Conservation (phyloP, 2,888 invertebrate genomes). For the Xestia ashworthii region DNA sequence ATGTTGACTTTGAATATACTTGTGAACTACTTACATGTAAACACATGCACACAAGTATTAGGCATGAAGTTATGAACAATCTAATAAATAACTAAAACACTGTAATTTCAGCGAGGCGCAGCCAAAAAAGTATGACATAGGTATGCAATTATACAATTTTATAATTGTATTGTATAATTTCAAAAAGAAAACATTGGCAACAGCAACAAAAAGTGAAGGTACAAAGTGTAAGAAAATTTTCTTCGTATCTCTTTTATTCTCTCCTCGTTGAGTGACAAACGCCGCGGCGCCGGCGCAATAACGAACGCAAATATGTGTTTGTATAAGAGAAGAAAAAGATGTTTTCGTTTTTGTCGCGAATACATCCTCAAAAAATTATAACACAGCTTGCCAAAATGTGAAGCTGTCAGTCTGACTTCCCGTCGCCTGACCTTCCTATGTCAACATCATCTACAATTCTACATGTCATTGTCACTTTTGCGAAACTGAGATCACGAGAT, state of each 20-base stretch:
- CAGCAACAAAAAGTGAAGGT: slow-evolving; percentile 5
- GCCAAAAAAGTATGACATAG: neutral
- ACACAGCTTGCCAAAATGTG: slow-evolving; percentile 51
- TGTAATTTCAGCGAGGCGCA: neutral
- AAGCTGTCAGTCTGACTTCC: slow-evolving; percentile 32
- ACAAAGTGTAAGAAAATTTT: slow-evolving; percentile 15
- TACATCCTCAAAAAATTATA: slow-evolving; percentile 47
- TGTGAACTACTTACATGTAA: neutral
- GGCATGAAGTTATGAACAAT: slow-evolving; percentile 14
- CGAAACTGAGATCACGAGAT: slow-evolving; percentile 27
- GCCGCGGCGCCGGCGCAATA: slow-evolving; percentile 40
- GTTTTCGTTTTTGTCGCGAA: slow-evolving; percentile 32
- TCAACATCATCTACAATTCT: neutral
- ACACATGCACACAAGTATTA: slow-evolving; percentile 1
- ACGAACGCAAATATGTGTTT: neutral
- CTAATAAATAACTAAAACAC: neutral
- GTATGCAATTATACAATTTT: neutral
- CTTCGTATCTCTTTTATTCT: slow-evolving; percentile 1
- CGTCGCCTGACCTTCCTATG: slow-evolving; percentile 23
- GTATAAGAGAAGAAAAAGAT: slow-evolving; percentile 13
- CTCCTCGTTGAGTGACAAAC: slow-evolving; percentile 40
- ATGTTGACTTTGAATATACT: slow-evolving; percentile 30
- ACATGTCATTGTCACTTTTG: slow-evolving; percentile 30
- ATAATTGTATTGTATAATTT: neutral
- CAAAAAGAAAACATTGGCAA: slow-evolving; percentile 3